Evolutionary conservation across 2,797 vertebrate genomes (phyloP), one percentile per base, ranked within the genome.

Genomic region (Poeciliopsis presidionis): DNA sequence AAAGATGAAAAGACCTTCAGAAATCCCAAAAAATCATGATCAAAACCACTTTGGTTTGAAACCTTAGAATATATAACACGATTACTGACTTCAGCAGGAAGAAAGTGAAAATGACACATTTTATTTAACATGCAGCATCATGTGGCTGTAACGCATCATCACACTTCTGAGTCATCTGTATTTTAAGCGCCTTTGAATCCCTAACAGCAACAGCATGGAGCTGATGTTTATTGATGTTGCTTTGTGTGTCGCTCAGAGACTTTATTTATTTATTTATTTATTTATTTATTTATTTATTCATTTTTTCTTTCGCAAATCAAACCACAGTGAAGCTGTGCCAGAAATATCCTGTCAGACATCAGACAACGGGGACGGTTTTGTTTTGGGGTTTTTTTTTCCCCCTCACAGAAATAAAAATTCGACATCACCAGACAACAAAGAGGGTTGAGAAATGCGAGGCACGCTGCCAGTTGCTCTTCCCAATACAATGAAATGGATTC

Each of bases 271-370:
- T 74, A 9, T 18, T 0, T n/a, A n/a, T n/a, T n/a, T n/a, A n/a
- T 78, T 81, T 36, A 39, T 39, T 39, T 39, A 39, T 43, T 33
- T 74, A 9, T 18, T 0, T 51, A 4, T 81, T 33, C 33, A 33
- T 41, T 28, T 73, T 74, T 77, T 25, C 9, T 57, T 57, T 57
- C 2, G 0, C 67, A 7, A 43, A 71, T 71, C 71, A 76, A 75
- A 84, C 69, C 76, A 49, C 69, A 45, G 36, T 3, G 81, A 77
- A 75, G 75, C 77, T 69, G 79, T 36, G 82, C 83, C 89, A 89
- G 81, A 91, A 92, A 91, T 90, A 87, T 84, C 81, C 80, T 71
- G 77, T 73, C 78, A 81, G 83, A 85, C 79, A 90, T 90, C 78
- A 87, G 81, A 53, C 72, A 45, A 88, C 78, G 73, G 83, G 72